Base-by-base conservation (phyloP, 2,888 invertebrate species). In the Rhagonycha fulva region DNA sequence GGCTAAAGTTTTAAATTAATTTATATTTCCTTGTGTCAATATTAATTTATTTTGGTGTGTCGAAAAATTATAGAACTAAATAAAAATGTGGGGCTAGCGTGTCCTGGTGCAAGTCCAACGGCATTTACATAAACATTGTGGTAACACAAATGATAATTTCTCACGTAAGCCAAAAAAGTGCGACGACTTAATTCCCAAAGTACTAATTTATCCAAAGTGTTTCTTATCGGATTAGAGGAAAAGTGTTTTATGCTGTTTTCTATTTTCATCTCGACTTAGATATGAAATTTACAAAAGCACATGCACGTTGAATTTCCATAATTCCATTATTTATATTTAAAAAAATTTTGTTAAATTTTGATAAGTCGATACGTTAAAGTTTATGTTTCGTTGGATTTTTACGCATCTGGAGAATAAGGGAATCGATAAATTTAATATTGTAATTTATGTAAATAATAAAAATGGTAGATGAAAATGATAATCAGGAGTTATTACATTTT, bases 81-180 rank as follows among this genome's bases (percentile, higher is more conserved):
- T 66, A 66, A 66, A 72, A 71, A 76, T 71, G 62, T 23, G 14
- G 47, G 14, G 62, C 60, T 78, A 73, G 76, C 79, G 78, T 79
- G 78, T 67, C 71, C 68, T 72, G 72, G 74, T 71, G 68, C 32
- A 62, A 70, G 63, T 73, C 70, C 70, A 70, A 75, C 70, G 77
- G 77, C 79, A 81, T 82, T 80, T 80, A 80, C 78, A 77, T 82
- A 80, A 82, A 81, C 81, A 80, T 75, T 77, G 77, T 75, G 69
- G 75, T 71, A 77, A 79, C 80, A 80, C 81, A 81, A 82, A 82
- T 79, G 80, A 80, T 80, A 81, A 80, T 80, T 81, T 80, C 81
- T 81, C 82, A 82, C 82, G 82, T 79, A 80, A 81, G 72, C 71
- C 74, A 63, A 74, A 79, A 79, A 76, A 75, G 76, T 78, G 75